Evolutionary conservation across 1,140 invertebrate genomes (phyloP).

Genomic region (Drosophila saltans): DNA sequence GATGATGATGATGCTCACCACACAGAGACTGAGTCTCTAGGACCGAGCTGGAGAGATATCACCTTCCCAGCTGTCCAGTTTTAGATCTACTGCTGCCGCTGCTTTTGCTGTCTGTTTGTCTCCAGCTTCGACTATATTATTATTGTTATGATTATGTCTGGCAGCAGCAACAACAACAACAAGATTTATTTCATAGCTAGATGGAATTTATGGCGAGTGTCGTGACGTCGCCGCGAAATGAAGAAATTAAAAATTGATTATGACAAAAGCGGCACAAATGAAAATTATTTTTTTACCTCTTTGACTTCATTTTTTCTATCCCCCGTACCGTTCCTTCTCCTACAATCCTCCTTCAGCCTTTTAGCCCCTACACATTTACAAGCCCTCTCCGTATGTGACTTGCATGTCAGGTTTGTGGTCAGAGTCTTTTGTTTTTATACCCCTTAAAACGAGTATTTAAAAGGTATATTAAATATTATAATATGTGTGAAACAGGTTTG

Average conservation of each 20-base stretch:
- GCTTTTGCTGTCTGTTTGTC: slow-evolving; percentile 46
- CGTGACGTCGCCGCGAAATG: slow-evolving; percentile 60
- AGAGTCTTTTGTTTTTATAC: slow-evolving; percentile 62
- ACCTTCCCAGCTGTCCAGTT: slow-evolving; percentile 10
- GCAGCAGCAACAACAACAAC: slow-evolving; percentile 62
- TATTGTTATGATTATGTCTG: slow-evolving; percentile 81
- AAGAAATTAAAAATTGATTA: slow-evolving; percentile 82
- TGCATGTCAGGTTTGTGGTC: slow-evolving; percentile 50
- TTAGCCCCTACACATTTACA: not conserved
- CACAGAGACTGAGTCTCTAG: slow-evolving; percentile 23
- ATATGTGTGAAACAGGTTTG: too few species aligned
- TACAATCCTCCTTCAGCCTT: not conserved
- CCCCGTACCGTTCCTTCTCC: not conserved
- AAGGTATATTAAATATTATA: not conserved
- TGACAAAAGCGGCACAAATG: slow-evolving; percentile 74
- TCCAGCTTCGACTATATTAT: slow-evolving; percentile 69
- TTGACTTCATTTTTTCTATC: not conserved
- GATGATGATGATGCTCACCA: slow-evolving; percentile 1
- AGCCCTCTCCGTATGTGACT: slow-evolving; percentile 6
- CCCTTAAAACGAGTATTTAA: slow-evolving; percentile 28
- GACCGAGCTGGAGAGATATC: slow-evolving; percentile 35
- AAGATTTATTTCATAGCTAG: slow-evolving; percentile 78
- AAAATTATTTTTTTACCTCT: slow-evolving; percentile 59
- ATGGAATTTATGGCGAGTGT: slow-evolving; percentile 76
- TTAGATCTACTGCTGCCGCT: slow-evolving; percentile 15